Base-by-base conservation (phyloP, 2,888 invertebrate genomes). In the Troglohyphantes excavatus region DNA sequence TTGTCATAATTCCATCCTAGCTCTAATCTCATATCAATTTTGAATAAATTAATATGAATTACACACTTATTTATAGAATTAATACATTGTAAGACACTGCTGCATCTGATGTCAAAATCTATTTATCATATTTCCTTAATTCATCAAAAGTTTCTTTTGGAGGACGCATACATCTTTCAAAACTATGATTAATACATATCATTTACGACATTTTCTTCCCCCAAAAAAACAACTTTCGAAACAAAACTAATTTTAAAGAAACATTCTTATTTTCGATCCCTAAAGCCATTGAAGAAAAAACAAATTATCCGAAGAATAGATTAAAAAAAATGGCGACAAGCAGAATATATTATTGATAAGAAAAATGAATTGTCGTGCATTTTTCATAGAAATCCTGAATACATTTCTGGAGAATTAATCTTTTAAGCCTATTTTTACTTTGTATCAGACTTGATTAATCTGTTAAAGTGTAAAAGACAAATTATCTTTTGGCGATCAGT, bases 361-460 rank as follows among this genome's bases (percentile, higher is more conserved):
- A 65, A 17, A 53, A 1, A 53, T 53, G 53, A 53, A 53, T 17
- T n/a, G n/a, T 53, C n/a, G n/a, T 13, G 2, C 53, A 13, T 53
- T 53, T 53, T n/a, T 39, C 13, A 39, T 39, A n/a, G 53, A 61
- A 76, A 13, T 21, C 33, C 21, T 59, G 75, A 61, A 59, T 76
- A 76, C 59, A 27, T 33, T 53, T 27, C 39, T 39, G 1, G 9
- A 46, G 29, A 83, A 83, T 83, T 29, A 73, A 83, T 83, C 73
- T 83, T 73, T 73, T 63, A 63, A 73, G 65, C 73, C 83, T 26
- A 83, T 73, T 83, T 73, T 83, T 73, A 83, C 73, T 73, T 68
- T 83, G 83, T 83, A 43, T 73, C 63, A 17, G 73, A 72, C 73
- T 83, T 83, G 83, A 83, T 83, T 83, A 83, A 83, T 83, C 83